phyloP scores from a whole-genome alignment of 2,797 vertebrate genomes.

The Chrysolophus pictus region DNA sequence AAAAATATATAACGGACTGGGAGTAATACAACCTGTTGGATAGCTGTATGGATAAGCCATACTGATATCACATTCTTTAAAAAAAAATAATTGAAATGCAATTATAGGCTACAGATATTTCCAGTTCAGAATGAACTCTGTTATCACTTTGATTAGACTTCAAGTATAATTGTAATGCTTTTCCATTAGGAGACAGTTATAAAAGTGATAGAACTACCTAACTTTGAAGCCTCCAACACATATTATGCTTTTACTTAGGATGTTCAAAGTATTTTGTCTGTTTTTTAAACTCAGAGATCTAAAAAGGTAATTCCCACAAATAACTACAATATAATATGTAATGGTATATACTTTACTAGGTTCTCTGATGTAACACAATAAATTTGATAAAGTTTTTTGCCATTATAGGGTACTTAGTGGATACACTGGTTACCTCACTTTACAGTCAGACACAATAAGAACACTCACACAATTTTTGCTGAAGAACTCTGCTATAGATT shows the following conservation, averaged over 20 bases:
- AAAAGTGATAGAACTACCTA: not conserved
- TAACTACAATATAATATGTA: not conserved
- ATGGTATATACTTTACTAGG: not conserved
- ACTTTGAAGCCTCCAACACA: not conserved
- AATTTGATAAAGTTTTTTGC: not conserved
- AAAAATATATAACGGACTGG: not conserved
- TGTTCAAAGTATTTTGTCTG: not conserved
- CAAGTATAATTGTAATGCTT: not conserved
- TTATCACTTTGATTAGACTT: not conserved
- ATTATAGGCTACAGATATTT: not conserved
- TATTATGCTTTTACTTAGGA: not conserved
- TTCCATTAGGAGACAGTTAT: not conserved
- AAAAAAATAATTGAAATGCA: not conserved
- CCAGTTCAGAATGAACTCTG: not conserved
- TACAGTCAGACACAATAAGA: not conserved
- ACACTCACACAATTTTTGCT: not conserved
- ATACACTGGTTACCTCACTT: not conserved
- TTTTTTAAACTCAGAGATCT: not conserved
- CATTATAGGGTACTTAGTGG: not conserved
- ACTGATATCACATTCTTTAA: not conserved
- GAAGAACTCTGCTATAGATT: not conserved
- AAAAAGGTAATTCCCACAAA: not conserved
- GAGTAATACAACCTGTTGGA: accelerated
- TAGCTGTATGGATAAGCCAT: not conserved
- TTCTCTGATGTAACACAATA: not conserved